Base-by-base conservation (phyloP, 30 jellyfish, hydroid and myxozoan genomes). In the Aurelia sp. region DNA sequence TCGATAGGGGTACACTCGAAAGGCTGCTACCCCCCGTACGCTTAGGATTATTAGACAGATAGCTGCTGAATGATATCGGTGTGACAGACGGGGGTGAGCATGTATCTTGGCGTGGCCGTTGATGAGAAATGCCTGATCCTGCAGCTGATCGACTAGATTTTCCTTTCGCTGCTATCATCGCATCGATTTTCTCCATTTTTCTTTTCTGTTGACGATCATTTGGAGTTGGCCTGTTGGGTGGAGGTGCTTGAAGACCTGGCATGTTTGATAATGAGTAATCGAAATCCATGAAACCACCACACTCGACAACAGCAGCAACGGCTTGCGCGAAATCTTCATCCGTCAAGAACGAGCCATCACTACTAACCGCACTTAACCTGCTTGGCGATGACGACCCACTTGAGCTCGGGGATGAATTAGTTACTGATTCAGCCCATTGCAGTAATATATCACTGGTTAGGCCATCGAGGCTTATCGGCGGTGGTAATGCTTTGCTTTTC, bases 311-410 rank as follows among this genome's bases (percentile, higher is more conserved):
- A 41, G 99, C 99, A n/a, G 99, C 99, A 51, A 96, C 99, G 13
- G 99, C 99, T 44, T 96, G 97, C 5, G 99, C 99, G 75, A 96
- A 96, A 60, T 96, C 99, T 57, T 91, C 99, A 61, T 96, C 99
- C 15, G 97, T 96, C 40, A 91, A 88, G 66, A 96, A 82, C 16
- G 99, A 96, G 17, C 99, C 99, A 40, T 90, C 97, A 72, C 99
- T 96, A 55, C 99, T 96, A 3, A 96, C 66, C 38, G 88, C 99
- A 76, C 99, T 96, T 58, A 90, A 57, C 17, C 99, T 88, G 60
- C 97, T 89, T 13, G 99, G 99, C 51, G 99, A 96, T 8, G 99
- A 96, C 0, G 99, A 96, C 8, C 99, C 99, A 72, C 99, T 96
- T n/a, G 98, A 91, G 63, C 99, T 96, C 31, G 99, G 99, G 31